These are phyloP conservation scores for Chymomyza fuscimana DNA, from an alignment of 2,888 invertebrate species.

Conservation along the genomic window DNA sequence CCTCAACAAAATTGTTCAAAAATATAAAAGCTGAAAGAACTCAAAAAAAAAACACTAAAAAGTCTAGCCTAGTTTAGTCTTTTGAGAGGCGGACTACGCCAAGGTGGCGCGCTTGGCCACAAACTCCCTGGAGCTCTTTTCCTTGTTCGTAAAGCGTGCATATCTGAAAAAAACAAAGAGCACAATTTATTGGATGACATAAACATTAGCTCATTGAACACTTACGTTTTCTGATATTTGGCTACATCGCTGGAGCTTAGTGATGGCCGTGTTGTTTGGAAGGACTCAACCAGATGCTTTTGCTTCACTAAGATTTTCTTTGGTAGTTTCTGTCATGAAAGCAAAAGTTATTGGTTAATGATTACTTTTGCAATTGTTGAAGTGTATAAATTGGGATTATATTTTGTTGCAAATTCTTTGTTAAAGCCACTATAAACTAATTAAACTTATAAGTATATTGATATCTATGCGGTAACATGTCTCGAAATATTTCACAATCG, in stretches of 20 bases:
- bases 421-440: slow-evolving; percentile 49
- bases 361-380: slow-evolving; percentile 29
- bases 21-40: slow-evolving; percentile 31
- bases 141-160: slow-evolving; percentile 83
- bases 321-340: slow-evolving; percentile 72
- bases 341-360: not conserved
- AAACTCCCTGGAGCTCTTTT: slow-evolving; percentile 81
- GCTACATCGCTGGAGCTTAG: slow-evolving; percentile 85
- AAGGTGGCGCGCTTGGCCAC: slow-evolving; percentile 82
- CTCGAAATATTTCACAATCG: slow-evolving; percentile 70
- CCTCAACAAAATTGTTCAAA: slow-evolving; percentile 41
- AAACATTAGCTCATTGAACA: slow-evolving; percentile 5
- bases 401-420: slow-evolving; percentile 41
- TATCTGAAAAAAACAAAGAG: slow-evolving; percentile 82
- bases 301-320: slow-evolving; percentile 80
- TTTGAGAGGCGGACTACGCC: slow-evolving; percentile 77
- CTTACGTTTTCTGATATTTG: slow-evolving; percentile 90
- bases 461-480: slow-evolving; percentile 69
- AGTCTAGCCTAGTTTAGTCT: slow-evolving; percentile 44
- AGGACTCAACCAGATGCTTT: slow-evolving; percentile 84
- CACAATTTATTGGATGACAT: not conserved
- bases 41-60: slow-evolving; percentile 12
- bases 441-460: slow-evolving; percentile 77
- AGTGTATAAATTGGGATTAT: slow-evolving; percentile 18
- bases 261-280: slow-evolving; percentile 88